Conservation (phyloP, 2,888 invertebrate species). For the Lycocerus yunnanus region DNA sequence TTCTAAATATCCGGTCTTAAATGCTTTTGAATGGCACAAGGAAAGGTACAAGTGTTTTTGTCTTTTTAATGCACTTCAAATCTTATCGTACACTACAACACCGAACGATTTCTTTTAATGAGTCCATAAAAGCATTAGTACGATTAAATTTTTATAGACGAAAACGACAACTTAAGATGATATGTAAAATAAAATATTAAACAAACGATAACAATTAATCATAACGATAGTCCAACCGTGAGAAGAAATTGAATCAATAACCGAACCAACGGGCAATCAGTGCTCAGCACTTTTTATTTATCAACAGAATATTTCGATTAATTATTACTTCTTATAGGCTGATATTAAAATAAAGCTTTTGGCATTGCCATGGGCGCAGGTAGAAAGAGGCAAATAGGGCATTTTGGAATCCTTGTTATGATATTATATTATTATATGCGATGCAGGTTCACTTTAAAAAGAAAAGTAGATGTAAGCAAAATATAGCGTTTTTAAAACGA, state of each 20-base stretch:
- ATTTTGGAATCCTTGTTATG: too few relatives aligned
- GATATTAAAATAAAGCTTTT: neutral
- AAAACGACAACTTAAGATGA: neutral
- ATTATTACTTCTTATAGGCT: neutral
- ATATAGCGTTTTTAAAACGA: too few relatives aligned
- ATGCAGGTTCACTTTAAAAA: too few relatives aligned
- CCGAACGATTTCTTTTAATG: neutral
- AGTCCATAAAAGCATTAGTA: neutral
- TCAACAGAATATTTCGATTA: neutral
- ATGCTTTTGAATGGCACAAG: neutral
- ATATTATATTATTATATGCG: too few relatives aligned
- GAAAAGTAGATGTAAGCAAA: too few relatives aligned
- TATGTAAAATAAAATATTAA: neutral
- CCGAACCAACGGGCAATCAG: neutral
- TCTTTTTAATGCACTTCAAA: neutral
- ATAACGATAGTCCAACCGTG: neutral
- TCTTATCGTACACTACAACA: neutral
- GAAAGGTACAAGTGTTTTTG: neutral
- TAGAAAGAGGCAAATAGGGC: neutral
- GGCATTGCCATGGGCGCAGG: neutral
- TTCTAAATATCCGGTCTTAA: slow-evolving; percentile 42
- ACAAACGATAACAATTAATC: neutral
- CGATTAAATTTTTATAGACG: neutral
- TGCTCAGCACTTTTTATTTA: neutral
- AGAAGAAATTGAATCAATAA: neutral